Base-by-base conservation (phyloP, 2,888 invertebrate genomes). In the Melieria crassipennis region DNA sequence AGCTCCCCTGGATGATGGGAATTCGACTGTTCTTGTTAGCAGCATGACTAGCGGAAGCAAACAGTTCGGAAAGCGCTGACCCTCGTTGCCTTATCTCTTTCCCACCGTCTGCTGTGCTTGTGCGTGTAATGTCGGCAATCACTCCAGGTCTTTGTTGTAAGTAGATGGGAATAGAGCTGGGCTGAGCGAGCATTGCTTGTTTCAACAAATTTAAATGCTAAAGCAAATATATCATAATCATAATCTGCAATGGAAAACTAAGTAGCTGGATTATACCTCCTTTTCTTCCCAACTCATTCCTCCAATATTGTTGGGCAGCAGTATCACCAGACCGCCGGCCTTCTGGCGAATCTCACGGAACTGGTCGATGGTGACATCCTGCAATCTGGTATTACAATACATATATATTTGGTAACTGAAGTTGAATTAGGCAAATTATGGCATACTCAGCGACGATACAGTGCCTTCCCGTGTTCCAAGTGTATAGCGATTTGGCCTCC, bases 381-480 rank as follows among this genome's bases (percentile, higher is more conserved):
- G 91, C 47, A 96, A 88, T 82, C 87, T 87, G 60, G 1, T 67
- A 61, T 55, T 56, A 61, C 10, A 61, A 57, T 66, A 48, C 16
- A 45, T 46, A 71, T 69, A 11, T 13, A 11, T 56, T 46, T 11
- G 46, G 47, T 48, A 64, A 9, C 13, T 6, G 47, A 16, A 7
- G 43, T 43, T 50, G 5, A 1, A 48, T 45, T 46, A n/a, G 9
- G 5, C 7, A 9, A 11, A 45, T 42, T 50, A 16, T 60, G 11
- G 71, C 79, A 79, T 79, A 87, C 76, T 92, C 91, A 4, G 94
- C 91, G 13, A 97, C 90, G 3, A 97, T 92, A 85, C 97, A 97
- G 85, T 96, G 95, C 58, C 97, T 91, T n/a, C 93, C 92, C 13
- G 95, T 94, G 80, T 92, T 92, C 93, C 94, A 95, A 45, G 94